Conservation (phyloP, 1,140 invertebrate species). For the Musca domestica region DNA sequence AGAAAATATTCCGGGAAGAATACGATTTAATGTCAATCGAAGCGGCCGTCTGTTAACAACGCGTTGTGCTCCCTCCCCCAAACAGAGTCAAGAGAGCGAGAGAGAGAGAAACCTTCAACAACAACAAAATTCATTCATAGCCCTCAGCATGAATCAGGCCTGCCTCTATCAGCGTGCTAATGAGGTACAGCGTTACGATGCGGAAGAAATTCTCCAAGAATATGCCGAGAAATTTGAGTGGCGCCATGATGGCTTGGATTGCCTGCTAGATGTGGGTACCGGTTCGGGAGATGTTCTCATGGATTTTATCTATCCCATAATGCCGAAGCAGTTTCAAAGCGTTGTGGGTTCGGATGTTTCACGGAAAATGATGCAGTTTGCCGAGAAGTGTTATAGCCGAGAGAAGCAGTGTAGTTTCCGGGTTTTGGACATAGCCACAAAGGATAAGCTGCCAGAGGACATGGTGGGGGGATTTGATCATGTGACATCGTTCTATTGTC, state of each 20-base stretch:
- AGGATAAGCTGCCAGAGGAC: slow-evolving; percentile 40
- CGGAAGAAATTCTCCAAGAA: slow-evolving; percentile 65
- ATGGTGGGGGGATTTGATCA: slow-evolving; percentile 63
- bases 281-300: slow-evolving; percentile 74
- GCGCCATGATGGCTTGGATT: slow-evolving; percentile 57
- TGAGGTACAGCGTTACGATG: slow-evolving; percentile 66
- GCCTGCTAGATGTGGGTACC: slow-evolving; percentile 75
- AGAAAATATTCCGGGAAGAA: too few relatives aligned
- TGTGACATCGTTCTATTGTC: slow-evolving; percentile 76
- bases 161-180: slow-evolving; percentile 57
- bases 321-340: slow-evolving; percentile 58
- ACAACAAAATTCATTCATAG: too few relatives aligned
- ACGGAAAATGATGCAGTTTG: slow-evolving; percentile 67
- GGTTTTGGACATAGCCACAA: slow-evolving; percentile 64
- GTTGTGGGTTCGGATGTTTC: slow-evolving; percentile 69
- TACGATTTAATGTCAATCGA: too few relatives aligned
- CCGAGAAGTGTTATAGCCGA: slow-evolving; percentile 57
- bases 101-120: too few relatives aligned
- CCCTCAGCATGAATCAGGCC: slow-evolving; percentile 50
- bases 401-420: slow-evolving; percentile 58
- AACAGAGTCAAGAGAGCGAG: too few relatives aligned
- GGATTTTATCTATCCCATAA: slow-evolving; percentile 63
- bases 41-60: too few relatives aligned
- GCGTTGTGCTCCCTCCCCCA: too few relatives aligned
- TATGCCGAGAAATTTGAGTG: slow-evolving; percentile 62